phyloP scores from a whole-genome alignment of 2,888 invertebrate genomes.

The Cecidostiba fungosa region DNA sequence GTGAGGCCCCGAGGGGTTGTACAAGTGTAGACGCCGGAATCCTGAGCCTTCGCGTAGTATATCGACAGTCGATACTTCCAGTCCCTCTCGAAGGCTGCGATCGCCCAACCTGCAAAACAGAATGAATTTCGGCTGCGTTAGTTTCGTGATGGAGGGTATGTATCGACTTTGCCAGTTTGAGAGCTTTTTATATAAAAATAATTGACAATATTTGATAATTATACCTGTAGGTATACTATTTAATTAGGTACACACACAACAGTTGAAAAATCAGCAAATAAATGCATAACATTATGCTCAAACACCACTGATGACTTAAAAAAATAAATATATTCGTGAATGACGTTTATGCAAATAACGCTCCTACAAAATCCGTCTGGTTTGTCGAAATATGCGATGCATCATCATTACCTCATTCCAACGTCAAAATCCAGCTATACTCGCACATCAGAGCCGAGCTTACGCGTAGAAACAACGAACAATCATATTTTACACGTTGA shows the following conservation, averaged over 20 bases:
- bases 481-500: slow-evolving; percentile 37
- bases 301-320: too few relatives aligned
- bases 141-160: not conserved
- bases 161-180: not conserved
- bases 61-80: slow-evolving; percentile 91
- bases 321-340: too few relatives aligned
- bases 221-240: too few relatives aligned
- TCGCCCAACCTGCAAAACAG: slow-evolving; percentile 86
- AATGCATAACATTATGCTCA: too few relatives aligned
- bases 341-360: too few relatives aligned
- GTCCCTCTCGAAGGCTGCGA: slow-evolving; percentile 87
- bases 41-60: slow-evolving; percentile 90
- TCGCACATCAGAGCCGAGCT: not conserved
- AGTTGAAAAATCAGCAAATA: too few relatives aligned
- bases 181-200: not conserved
- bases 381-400: not conserved
- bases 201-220: not conserved
- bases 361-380: not conserved
- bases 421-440: not conserved
- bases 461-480: slow-evolving; percentile 12
- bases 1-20: slow-evolving; percentile 90
- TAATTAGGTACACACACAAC: too few relatives aligned
- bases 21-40: slow-evolving; percentile 92
- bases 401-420: not conserved
- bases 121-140: not conserved